Evolutionary conservation across 2,888 invertebrate species (phyloP).

Genomic region (Sarcophaga rosellei): DNA sequence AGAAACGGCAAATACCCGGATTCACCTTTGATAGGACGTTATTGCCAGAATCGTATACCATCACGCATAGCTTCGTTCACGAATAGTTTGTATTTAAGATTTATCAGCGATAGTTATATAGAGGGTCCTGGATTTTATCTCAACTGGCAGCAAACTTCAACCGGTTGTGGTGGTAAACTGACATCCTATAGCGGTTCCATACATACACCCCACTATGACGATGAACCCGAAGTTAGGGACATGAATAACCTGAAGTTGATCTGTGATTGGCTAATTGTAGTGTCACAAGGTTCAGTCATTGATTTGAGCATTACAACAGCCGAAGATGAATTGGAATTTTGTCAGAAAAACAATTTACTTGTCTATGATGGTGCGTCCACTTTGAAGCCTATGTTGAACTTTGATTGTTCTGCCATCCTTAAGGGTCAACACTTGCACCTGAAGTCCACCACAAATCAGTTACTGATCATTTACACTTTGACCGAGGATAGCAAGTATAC

Average conservation of each 20-base stretch:
- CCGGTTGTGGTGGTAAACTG: constrained; percentile 92
- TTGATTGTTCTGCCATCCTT: constrained; percentile 70
- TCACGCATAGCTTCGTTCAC: constrained; percentile 87
- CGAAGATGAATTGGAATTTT: constrained; percentile 80
- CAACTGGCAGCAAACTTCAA: constrained; percentile 85
- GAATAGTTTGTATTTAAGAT: constrained; percentile 88
- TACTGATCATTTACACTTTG: constrained; percentile 74
- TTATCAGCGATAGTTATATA: constrained; percentile 87
- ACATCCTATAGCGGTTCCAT: constrained; percentile 88
- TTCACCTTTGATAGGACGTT: constrained; percentile 91
- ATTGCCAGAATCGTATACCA: constrained; percentile 87
- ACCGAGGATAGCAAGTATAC: constrained; percentile 39
- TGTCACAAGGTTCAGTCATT: constrained; percentile 87
- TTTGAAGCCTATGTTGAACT: constrained; percentile 65
- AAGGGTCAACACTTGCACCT: constrained; percentile 57
- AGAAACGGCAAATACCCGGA: constrained; percentile 89
- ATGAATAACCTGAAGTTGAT: constrained; percentile 84
- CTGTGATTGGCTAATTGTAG: constrained; percentile 91
- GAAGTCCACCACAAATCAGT: constrained; percentile 73
- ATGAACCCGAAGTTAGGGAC: constrained; percentile 8
- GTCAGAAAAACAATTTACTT: constrained; percentile 83
- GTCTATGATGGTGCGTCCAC: constrained; percentile 76
- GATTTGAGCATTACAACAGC: constrained; percentile 85
- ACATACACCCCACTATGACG: constrained; percentile 87
- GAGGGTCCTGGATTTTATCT: constrained; percentile 87